Evolutionary conservation across 1,140 invertebrate species (phyloP).

Genomic region (Chrysopa pallens): DNA sequence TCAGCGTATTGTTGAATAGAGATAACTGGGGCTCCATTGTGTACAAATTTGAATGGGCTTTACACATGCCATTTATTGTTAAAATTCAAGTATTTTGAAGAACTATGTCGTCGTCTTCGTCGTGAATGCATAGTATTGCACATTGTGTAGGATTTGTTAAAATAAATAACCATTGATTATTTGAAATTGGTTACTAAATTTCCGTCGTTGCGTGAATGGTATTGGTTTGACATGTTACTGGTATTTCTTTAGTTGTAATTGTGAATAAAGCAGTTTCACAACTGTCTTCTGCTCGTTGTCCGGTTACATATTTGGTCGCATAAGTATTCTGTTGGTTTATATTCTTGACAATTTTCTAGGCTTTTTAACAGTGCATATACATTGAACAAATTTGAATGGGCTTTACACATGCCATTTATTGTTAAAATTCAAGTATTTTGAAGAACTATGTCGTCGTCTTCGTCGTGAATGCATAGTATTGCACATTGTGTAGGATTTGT

Average conservation of each 20-base stretch:
- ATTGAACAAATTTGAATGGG: too few relatives aligned
- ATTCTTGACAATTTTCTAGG: too few relatives aligned
- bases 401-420: slow-evolving; percentile 1
- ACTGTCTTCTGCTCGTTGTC: neutral
- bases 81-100: neutral
- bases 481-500: neutral
- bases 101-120: neutral
- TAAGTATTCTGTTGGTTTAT: too few relatives aligned
- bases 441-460: neutral
- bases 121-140: neutral
- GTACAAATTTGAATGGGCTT: slow-evolving; percentile 1
- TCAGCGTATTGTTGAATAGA: neutral
- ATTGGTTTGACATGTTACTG: neutral
- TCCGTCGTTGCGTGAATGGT: neutral
- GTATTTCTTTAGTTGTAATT: neutral
- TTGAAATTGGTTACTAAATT: neutral
- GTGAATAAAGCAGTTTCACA: neutral
- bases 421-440: neutral
- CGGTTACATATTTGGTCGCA: neutral
- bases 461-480: neutral
- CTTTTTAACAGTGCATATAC: too few relatives aligned
- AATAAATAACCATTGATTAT: neutral
- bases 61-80: neutral
- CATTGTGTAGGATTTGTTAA: neutral
- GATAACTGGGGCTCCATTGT: neutral